These are phyloP conservation scores for Ormyrus labotus DNA, from an alignment of 2,888 invertebrate genomes.

Conservation along the genomic window DNA sequence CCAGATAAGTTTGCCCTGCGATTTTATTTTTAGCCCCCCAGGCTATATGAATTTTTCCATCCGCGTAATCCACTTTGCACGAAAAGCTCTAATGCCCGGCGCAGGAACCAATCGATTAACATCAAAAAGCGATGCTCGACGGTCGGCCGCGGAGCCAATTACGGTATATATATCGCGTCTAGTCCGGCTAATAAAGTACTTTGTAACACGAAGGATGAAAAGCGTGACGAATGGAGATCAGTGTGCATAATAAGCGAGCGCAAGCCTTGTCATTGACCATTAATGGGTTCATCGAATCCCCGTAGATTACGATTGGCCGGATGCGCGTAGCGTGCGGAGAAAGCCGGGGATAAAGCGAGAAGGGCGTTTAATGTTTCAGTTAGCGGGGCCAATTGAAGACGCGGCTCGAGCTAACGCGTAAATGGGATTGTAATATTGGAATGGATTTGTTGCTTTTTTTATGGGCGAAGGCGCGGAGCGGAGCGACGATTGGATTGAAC, in stretches of 20 bases:
- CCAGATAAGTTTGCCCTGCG: too few relatives aligned
- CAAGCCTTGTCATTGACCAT: conserved; percentile 29
- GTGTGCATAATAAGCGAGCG: background rate
- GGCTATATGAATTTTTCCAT: too few relatives aligned
- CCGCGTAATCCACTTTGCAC: too few relatives aligned
- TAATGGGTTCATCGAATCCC: conserved; percentile 39
- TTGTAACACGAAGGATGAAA: background rate
- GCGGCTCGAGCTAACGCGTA: too few relatives aligned
- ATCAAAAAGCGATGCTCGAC: too few relatives aligned
- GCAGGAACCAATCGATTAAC: too few relatives aligned
- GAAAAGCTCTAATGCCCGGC: too few relatives aligned
- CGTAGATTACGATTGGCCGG: conserved; percentile 13
- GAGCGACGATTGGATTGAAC: too few relatives aligned
- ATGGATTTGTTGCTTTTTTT: too few relatives aligned
- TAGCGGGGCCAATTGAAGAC: conserved; percentile 5
- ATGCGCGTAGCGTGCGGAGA: background rate
- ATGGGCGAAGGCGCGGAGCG: too few relatives aligned
- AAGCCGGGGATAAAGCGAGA: background rate
- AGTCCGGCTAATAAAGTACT: conserved; percentile 1
- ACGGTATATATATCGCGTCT: background rate
- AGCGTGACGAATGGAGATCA: background rate
- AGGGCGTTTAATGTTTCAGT: conserved; percentile 31
- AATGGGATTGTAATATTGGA: too few relatives aligned
- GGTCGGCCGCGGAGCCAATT: background rate
- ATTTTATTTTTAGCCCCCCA: too few relatives aligned